Base-by-base conservation (phyloP, 2,797 vertebrate species). In the Sebastes matsubarae region DNA sequence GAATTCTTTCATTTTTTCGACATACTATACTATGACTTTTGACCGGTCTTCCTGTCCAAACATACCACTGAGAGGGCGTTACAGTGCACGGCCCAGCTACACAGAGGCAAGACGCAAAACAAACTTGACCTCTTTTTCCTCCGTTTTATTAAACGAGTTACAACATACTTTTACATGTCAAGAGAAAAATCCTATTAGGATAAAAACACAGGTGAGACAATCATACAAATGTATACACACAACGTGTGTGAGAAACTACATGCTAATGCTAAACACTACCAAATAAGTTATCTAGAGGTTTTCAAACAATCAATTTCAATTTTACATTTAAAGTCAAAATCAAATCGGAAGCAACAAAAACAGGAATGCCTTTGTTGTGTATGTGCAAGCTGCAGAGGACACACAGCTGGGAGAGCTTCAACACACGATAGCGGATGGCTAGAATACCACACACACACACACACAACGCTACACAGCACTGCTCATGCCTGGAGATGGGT, bases 61-160 rank as follows among this genome's bases (percentile, higher is more conserved):
- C 58, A 30, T 30, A 9, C 58, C 13, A 1, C 29, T 55, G 52
- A 22, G 52, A 54, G 52, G 54, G 38, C 18, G 20, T 16, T 20
- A 16, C 12, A n/a, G 24, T 16, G 13, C 16, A 46, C 24, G 24
- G 13, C 22, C 13, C 55, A 16, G 11, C 8, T 29, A 60, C 59
- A 46, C 30, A 66, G 36, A 59, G 1, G 4, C 25, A 63, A 55
- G 8, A 68, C 22, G 55, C 20, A 38, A 5, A 60, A 16, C 2
- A 71, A 18, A 64, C 29, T 3, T 0, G 0, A 4, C 36, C 42
- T 42, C 9, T 58, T 81, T 73, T 67, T 32, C 24, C 2, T 75
- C 16, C 13, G 10, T 82, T 91, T 91, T 89, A 88, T 88, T 86
- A 80, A 88, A 87, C 7, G 25, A 77, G 24, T 85, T 84, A 78